Evolutionary conservation across 2,888 invertebrate genomes (phyloP).

Genomic region (Polydesmus complanatus): DNA sequence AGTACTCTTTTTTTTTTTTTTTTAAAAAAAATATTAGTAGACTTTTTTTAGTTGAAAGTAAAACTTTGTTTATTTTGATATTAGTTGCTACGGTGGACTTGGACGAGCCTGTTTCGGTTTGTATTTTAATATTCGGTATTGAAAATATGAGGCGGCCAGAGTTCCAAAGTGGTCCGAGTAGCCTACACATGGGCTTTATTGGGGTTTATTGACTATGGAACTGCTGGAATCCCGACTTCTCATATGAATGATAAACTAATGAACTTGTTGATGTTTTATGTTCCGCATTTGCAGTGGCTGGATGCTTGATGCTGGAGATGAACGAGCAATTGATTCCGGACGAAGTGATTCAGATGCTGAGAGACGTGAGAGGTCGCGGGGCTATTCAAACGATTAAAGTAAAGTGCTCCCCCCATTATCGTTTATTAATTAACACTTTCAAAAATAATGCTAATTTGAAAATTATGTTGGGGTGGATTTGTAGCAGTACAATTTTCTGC

Average conservation of each 20-base stretch:
- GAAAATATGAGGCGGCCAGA: no score
- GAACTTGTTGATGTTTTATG: background rate
- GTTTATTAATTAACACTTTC: background rate
- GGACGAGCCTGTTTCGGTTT: slow-evolving; percentile 14
- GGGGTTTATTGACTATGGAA: no score
- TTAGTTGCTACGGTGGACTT: slow-evolving; percentile 13
- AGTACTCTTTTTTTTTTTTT: no score
- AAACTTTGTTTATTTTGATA: background rate
- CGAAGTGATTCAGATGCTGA: background rate
- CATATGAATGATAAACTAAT: background rate
- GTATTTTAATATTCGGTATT: background rate
- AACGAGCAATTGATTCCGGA: slow-evolving; percentile 1
- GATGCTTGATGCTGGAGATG: slow-evolving; percentile 11
- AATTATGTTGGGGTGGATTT: background rate
- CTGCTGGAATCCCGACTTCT: no score
- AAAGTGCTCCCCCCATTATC: background rate
- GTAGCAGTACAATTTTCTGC: slow-evolving; percentile 15
- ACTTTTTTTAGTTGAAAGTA: no score
- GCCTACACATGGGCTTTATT: no score
- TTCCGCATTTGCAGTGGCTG: slow-evolving; percentile 2
- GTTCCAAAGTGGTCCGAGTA: no score
- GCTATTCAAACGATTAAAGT: slow-evolving; percentile 14
- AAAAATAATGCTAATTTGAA: background rate
- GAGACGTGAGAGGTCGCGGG: slow-evolving; percentile 7
- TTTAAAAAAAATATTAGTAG: no score